A percentile compares a stretch with the other conserved stretches of the same genome.
phyloP scores from a whole-genome alignment of 2,113 vertebrate species.

The Lonchura striata region DNA sequence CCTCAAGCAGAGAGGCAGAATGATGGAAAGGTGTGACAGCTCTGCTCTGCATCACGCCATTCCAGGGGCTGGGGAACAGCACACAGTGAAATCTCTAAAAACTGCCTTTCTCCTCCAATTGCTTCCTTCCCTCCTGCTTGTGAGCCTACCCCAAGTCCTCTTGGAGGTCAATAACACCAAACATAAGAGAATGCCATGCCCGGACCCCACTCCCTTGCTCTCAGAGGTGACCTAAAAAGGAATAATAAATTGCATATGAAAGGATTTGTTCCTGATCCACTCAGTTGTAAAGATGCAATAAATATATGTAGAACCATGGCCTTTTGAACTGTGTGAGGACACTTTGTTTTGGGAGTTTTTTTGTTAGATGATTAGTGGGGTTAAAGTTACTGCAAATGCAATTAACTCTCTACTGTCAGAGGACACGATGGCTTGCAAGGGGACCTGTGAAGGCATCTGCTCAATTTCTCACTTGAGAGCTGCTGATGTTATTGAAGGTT shows the following conservation, averaged over 20 bases:
- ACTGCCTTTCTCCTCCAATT: not conserved
- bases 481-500: not conserved
- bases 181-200: not conserved
- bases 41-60: not conserved
- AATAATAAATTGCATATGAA: not conserved
- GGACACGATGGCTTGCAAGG: accelerated
- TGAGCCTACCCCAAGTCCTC: not conserved
- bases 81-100: not conserved
- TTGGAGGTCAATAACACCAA: not conserved
- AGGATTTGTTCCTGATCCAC: not conserved
- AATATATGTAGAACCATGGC: not conserved
- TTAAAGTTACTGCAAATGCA: not conserved
- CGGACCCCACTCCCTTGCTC: not conserved
- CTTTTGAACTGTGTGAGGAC: not conserved
- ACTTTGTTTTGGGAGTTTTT: not conserved
- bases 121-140: not conserved
- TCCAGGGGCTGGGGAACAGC: not conserved
- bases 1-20: not conserved
- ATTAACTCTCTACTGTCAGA: not conserved
- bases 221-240: not conserved
- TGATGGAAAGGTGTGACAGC: not conserved
- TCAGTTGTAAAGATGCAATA: not conserved
- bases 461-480: not conserved
- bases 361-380: not conserved
- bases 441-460: not conserved